Percentiles rank a stretch among this genome's conserved stretches.
Evolutionary conservation across 2,797 vertebrate genomes (phyloP).

Genomic region (Gallirallus australis): DNA sequence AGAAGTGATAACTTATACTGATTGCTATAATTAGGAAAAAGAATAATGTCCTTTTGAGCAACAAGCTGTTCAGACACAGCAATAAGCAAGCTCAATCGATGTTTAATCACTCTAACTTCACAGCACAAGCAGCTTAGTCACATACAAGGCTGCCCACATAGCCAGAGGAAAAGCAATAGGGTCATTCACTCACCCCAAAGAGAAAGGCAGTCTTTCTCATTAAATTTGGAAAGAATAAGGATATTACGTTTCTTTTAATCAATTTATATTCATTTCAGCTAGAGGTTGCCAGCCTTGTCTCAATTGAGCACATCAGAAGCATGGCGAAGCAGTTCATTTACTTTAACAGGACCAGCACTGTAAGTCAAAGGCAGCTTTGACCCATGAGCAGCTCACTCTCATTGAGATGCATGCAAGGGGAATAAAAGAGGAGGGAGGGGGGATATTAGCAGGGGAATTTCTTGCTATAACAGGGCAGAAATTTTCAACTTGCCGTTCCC

Average conservation of each 20-base stretch:
- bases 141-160: fast-evolving
- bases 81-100: not conserved
- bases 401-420: not conserved
- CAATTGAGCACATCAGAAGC: slow-evolving; percentile 77
- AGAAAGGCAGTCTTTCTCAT: not conserved
- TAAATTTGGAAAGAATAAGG: not conserved
- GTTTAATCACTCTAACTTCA: not conserved
- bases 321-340: slow-evolving; percentile 88
- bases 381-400: not conserved
- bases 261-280: slow-evolving; percentile 78
- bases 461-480: not conserved
- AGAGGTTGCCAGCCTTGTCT: slow-evolving; percentile 83
- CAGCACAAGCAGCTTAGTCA: not conserved
- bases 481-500: not conserved
- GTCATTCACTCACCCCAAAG: not conserved
- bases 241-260: not conserved
- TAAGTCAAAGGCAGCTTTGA: slow-evolving; percentile 68
- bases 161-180: not conserved
- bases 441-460: not conserved
- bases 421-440: not conserved
- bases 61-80: not conserved
- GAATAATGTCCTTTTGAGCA: not conserved
- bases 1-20: not conserved
- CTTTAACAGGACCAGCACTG: slow-evolving; percentile 82
- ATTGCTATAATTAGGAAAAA: not conserved